Evolutionary conservation across 2,113 vertebrate genomes (phyloP).

Genomic region (Colossoma macropomum): DNA sequence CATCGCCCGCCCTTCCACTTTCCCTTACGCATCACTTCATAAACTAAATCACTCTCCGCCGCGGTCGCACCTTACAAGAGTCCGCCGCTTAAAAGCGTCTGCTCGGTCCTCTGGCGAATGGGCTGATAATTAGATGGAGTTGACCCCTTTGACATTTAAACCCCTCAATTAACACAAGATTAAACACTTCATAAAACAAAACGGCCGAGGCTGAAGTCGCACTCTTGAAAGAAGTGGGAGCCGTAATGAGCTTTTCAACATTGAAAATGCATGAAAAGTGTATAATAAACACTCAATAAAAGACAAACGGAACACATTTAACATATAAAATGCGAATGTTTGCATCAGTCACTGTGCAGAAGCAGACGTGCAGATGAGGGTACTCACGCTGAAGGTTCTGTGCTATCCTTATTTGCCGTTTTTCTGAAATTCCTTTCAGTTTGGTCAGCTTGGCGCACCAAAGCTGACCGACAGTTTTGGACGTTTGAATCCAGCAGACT

Average conservation of each 20-base stretch:
- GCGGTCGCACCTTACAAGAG: too few relatives aligned
- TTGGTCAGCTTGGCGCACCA: constrained; percentile 76
- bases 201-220: not conserved
- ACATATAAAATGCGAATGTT: not conserved
- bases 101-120: not conserved
- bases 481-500: constrained; percentile 82
- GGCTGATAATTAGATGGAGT: constrained; percentile 16
- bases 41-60: too few relatives aligned
- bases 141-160: constrained; percentile 35
- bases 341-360: too few relatives aligned
- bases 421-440: constrained; percentile 69
- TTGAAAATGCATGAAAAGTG: not conserved
- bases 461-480: constrained; percentile 76
- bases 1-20: too few relatives aligned
- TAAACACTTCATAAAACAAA: constrained; percentile 35
- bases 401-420: constrained; percentile 70
- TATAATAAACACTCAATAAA: constrained; percentile 10
- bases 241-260: not conserved
- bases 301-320: not conserved
- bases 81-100: too few relatives aligned
- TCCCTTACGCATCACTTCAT: too few relatives aligned
- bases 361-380: too few relatives aligned
- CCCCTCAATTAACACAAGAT: constrained; percentile 42
- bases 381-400: constrained; percentile 87
- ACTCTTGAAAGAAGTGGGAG: not conserved